phyloP scores from a whole-genome alignment of 64 coral and sea anemone genomes.

The Dendronephthya gigantea region DNA sequence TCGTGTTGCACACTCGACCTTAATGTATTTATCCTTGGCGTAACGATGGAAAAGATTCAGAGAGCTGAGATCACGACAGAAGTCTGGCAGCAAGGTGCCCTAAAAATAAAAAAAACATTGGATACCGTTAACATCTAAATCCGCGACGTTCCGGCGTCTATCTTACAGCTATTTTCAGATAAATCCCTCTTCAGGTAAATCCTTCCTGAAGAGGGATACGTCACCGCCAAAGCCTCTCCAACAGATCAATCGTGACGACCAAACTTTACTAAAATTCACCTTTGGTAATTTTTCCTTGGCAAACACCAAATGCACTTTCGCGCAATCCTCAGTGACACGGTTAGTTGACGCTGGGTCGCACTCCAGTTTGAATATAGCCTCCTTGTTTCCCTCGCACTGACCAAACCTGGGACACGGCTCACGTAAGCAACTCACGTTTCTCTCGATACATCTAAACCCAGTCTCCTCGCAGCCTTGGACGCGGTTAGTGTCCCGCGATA shows the following conservation, averaged over 20 bases:
- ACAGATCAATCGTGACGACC: not conserved
- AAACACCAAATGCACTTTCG: not conserved
- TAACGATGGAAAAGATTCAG: not conserved
- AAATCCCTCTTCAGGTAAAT: too few species aligned
- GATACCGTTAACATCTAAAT: too few species aligned
- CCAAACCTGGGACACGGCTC: not conserved
- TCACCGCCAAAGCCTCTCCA: too few species aligned
- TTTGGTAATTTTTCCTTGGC: not conserved
- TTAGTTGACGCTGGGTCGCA: not conserved
- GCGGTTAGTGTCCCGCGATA: not conserved
- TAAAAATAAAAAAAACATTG: not conserved
- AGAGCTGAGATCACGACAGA: not conserved
- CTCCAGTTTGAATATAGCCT: not conserved
- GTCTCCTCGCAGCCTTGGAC: not conserved
- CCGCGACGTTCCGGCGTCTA: too few species aligned
- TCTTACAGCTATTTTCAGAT: too few species aligned
- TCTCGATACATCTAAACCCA: not conserved
- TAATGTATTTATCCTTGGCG: not conserved
- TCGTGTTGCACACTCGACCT: not conserved
- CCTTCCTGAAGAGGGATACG: too few species aligned
- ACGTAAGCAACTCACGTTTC: not conserved
- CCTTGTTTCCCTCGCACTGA: not conserved
- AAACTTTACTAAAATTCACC: not conserved
- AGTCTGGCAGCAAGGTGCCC: not conserved
- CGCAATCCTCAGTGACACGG: not conserved